phyloP scores from a whole-genome alignment of 2,113 vertebrate species.

The Petroica traversi region DNA sequence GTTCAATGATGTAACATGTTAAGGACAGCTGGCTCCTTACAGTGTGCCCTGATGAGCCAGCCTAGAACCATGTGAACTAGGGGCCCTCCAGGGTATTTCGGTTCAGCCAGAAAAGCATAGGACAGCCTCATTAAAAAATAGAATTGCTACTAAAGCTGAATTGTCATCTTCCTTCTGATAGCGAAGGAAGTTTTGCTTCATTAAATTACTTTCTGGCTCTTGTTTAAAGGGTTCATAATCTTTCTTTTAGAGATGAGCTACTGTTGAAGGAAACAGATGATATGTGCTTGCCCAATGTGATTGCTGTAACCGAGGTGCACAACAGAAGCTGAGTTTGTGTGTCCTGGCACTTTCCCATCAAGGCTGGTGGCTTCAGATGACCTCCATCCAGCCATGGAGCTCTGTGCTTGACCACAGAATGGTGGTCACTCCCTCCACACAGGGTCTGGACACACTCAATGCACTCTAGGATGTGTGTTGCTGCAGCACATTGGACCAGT shows the following conservation, averaged over 20 bases:
- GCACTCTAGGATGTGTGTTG: not conserved
- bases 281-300: not conserved
- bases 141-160: not conserved
- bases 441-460: not conserved
- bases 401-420: not conserved
- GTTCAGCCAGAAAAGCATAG: not conserved
- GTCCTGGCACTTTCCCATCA: not conserved
- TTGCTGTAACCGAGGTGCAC: not conserved
- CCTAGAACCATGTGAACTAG: fast-evolving
- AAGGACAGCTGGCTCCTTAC: not conserved
- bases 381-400: not conserved
- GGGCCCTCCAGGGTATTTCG: not conserved
- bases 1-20: not conserved
- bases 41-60: not conserved
- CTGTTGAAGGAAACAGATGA: not conserved
- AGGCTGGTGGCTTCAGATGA: not conserved
- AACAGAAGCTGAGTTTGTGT: not conserved
- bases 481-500: not conserved
- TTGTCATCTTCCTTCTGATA: not conserved
- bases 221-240: not conserved
- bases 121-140: not conserved
- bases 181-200: not conserved
- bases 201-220: not conserved
- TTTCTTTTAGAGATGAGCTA: not conserved
- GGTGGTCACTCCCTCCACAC: fast-evolving